A percentile compares a stretch with the other conserved stretches of the same genome.
Evolutionary conservation across 2,797 vertebrate genomes (phyloP).

Genomic region (Myioborus melanocephalus): DNA sequence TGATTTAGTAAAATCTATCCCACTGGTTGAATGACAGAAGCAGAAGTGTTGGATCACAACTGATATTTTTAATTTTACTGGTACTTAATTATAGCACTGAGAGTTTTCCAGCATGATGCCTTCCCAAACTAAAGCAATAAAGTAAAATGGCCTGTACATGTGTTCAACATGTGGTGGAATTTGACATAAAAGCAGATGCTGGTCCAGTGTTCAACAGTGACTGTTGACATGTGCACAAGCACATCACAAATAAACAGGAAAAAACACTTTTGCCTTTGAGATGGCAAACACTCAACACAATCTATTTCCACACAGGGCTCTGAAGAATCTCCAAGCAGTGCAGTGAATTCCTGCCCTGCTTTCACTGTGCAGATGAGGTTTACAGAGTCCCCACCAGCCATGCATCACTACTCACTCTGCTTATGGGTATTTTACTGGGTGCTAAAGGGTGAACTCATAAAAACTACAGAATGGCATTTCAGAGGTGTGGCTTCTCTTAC

Average conservation of each 20-base stretch:
- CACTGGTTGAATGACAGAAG: not conserved
- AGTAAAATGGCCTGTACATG: accelerated
- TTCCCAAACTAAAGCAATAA: not conserved
- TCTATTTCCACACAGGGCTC: not conserved
- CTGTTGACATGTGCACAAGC: not conserved
- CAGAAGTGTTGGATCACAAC: not conserved
- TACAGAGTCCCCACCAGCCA: not conserved
- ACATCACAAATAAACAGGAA: not conserved
- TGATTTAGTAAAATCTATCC: not conserved
- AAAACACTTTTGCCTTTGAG: not conserved
- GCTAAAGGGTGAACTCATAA: not conserved
- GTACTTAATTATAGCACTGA: not conserved
- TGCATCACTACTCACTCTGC: not conserved
- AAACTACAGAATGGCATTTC: not conserved
- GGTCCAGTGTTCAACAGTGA: not conserved
- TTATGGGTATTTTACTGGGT: not conserved
- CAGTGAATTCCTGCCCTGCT: not conserved
- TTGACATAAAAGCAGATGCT: not conserved
- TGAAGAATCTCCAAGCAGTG: not conserved
- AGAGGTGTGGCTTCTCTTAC: not conserved
- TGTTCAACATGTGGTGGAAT: not conserved
- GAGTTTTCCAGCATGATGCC: not conserved
- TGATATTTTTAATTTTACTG: not conserved
- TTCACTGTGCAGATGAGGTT: not conserved
- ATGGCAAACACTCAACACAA: not conserved